Conservation (phyloP, 2,888 invertebrate genomes). For the Drosophila seclusa region DNA sequence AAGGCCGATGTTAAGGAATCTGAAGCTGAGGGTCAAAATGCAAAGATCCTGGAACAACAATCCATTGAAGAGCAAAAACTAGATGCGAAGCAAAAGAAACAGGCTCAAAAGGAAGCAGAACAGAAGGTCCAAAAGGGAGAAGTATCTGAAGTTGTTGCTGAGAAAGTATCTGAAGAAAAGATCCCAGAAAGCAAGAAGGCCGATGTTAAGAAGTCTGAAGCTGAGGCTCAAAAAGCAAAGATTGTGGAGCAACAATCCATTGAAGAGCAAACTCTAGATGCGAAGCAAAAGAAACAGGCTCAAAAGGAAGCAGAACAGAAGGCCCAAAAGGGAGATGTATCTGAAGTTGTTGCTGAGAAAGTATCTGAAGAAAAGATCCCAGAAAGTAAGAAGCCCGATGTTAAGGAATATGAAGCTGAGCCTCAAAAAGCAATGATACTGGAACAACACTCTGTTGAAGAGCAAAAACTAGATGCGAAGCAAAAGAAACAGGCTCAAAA, state of each 20-base stretch:
- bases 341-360: conserved; percentile 8
- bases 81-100: background rate
- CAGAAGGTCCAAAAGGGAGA: background rate
- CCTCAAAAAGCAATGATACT: background rate
- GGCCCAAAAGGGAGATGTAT: background rate
- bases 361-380: background rate
- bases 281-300: background rate
- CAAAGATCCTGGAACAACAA: background rate
- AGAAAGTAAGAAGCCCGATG: background rate
- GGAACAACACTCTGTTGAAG: background rate
- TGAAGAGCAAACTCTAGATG: background rate
- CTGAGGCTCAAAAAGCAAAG: background rate
- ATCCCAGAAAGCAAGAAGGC: too few species aligned
- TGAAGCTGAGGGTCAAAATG: background rate
- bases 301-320: conserved; percentile 7
- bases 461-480: background rate
- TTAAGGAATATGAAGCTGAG: background rate
- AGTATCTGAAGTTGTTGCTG: background rate
- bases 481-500: fast-evolving
- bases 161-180: background rate
- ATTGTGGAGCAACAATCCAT: fast-evolving
- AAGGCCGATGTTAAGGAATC: fast-evolving
- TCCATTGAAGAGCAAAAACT: background rate
- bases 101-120: fast-evolving
- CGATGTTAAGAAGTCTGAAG: background rate